Base-by-base conservation (phyloP, 35 echinoderm and acorn worm species). In the Diadema setosum region DNA sequence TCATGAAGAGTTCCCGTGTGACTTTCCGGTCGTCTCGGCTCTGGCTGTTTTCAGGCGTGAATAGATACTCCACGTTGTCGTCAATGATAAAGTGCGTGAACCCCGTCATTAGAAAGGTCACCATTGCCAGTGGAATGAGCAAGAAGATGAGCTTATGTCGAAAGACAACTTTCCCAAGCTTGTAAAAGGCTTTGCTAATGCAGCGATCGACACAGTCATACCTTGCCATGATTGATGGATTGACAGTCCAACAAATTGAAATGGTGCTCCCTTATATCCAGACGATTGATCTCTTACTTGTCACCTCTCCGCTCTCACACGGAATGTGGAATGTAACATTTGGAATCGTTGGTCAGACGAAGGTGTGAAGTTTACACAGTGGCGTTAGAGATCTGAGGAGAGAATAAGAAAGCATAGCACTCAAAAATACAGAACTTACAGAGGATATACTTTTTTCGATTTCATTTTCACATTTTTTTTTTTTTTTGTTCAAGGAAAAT, bases 141-240 rank as follows among this genome's bases (percentile, higher is more conserved):
- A 99, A 65, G 34, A 99, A 99, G 0, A 90, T 60, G 3, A 99
- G 73, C 49, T 86, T 85, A 55, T 94, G 85, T 16, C 87, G 17
- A 14, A 81, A 86, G 24, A 99, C 75, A 42, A 89, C 61, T 46
- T 84, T 88, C 23, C 96, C 96, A 40, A 89, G 91, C 2, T 82
- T 87, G 70, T 89, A 88, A 64, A 94, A 99, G 2, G 61, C 31
- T 35, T 85, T 78, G 63, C 92, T 99, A 45, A 99, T 89, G 29
- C 48, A 65, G 40, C 86, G 81, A 56, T 99, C 89, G 11, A 99
- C 85, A 37, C 89, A 99, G 88, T 94, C 85, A 31, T 84, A 94
- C 5, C 90, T 85, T 35, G 84, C 88, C 87, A 90, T 97, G 86
- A 45, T 88, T 29, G 26, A 67, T 14, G 30, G 18, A 33, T 34